Percentiles rank a stretch among this genome's conserved stretches.
These are phyloP conservation scores for Heliangelus exortis DNA, from an alignment of 2,797 vertebrate genomes.

Conservation along the genomic window DNA sequence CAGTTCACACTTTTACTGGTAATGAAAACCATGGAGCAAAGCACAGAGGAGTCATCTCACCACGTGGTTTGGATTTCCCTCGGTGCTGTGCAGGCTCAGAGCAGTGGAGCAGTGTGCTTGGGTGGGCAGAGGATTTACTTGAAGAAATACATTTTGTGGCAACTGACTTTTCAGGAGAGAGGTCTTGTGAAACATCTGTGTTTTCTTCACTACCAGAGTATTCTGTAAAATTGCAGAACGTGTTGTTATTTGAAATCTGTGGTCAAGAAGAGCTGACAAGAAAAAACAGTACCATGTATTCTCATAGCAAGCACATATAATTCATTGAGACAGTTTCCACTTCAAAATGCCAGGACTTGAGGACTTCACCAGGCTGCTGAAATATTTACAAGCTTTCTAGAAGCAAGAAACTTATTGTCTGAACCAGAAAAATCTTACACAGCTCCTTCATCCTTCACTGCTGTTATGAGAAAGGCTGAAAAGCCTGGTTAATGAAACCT, in stretches of 20 bases:
- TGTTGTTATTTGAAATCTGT: not conserved
- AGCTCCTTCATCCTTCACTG: not conserved
- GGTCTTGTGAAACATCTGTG: constrained; percentile 83
- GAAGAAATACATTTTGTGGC: constrained; percentile 85
- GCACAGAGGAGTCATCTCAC: constrained; percentile 79
- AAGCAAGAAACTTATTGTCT: not conserved
- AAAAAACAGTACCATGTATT: not conserved
- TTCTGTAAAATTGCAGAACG: constrained; percentile 74
- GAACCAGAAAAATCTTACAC: not conserved
- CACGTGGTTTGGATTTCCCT: constrained; percentile 85
- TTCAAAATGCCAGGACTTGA: not conserved
- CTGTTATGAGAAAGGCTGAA: not conserved
- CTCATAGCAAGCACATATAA: rapidly evolving
- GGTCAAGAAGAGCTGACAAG: not conserved
- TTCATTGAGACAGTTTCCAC: not conserved
- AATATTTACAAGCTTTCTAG: not conserved
- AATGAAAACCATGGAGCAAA: not conserved
- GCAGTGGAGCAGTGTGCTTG: constrained; percentile 81
- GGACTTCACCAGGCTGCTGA: not conserved
- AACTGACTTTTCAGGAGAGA: constrained; percentile 75
- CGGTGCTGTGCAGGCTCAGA: constrained; percentile 83
- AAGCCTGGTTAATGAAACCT: not conserved
- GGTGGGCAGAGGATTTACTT: constrained; percentile 82
- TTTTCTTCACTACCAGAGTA: constrained; percentile 88
- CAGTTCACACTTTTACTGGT: not conserved